Percentiles rank a stretch among this genome's conserved stretches.
Conservation (phyloP, 2,888 invertebrate species). For the Tromatobia lineatoria region DNA sequence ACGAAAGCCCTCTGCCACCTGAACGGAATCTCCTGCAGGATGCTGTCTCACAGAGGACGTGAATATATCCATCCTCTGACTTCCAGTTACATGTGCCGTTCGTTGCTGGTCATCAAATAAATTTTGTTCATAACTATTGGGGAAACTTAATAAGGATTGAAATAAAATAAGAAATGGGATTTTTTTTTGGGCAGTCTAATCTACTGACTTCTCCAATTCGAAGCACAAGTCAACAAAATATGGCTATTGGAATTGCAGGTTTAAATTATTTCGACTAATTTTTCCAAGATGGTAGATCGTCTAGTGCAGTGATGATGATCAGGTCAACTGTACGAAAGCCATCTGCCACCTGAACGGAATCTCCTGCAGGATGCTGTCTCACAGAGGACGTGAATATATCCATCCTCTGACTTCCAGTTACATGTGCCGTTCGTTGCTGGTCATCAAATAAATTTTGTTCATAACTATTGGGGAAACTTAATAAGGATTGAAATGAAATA, state of each 20-base stretch:
- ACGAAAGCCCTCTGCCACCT: constrained; percentile 27
- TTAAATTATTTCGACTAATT: constrained; percentile 83
- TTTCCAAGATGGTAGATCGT: constrained; percentile 61
- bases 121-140: too few relatives aligned
- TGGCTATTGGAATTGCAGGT: too few relatives aligned
- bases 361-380: constrained; percentile 5
- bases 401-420: not conserved
- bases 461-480: too few relatives aligned
- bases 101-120: too few relatives aligned
- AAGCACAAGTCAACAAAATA: too few relatives aligned
- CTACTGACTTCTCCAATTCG: too few relatives aligned
- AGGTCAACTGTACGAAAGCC: constrained; percentile 34
- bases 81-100: not conserved
- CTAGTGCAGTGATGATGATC: constrained; percentile 50
- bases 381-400: not conserved
- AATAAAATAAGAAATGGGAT: too few relatives aligned
- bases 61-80: not conserved
- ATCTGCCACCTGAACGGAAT: constrained; percentile 25
- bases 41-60: constrained; percentile 5
- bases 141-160: too few relatives aligned
- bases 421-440: not conserved
- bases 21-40: constrained; percentile 15
- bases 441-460: constrained; percentile 13
- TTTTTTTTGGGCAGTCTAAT: too few relatives aligned
- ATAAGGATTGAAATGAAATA: too few relatives aligned